Evolutionary conservation across 2,797 vertebrate genomes (phyloP), one percentile per base, ranked within the genome.

Genomic region (Nyctibius grandis): DNA sequence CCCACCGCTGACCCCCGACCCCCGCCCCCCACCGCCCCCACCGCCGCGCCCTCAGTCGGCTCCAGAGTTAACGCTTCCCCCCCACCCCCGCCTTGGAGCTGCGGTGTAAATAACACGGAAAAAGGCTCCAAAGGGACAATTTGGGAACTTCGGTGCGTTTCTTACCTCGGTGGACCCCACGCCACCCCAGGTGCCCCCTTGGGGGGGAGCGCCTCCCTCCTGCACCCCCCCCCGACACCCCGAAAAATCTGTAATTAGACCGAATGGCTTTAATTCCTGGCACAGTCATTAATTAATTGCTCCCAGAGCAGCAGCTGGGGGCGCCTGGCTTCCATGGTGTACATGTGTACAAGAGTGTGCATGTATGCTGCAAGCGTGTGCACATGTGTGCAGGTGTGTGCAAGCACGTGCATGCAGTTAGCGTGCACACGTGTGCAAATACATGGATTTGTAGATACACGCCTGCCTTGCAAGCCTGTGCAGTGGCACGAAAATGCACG

Each of bases 251-350:
- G 48, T 95, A 91, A 95, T 91, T 94, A 91, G 54, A 61, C 45
- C 4, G 1, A 64, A 22, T 1, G 0, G 29, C 59, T 74, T 64
- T 29, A 74, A 67, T 80, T 70, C 25, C 70, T 20, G 61, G 13
- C 8, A 1, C 9, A 0, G 28, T 23, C 0, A 2, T 84, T 93
- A 93, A 73, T 91, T 93, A 91, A 82, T 51, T 40, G 54, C 57
- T 61, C 53, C 80, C 84, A 65, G n/a, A 88, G 48, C 64, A 67
- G 68, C 82, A 26, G 74, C 50, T 23, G 31, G 26, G 36, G 65
- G 40, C 31, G 69, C 45, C 63, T 1, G 0, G 42, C 67, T 51
- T 50, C 16, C 56, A 51, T 0, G 0, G 26, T 1, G 0, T 0
- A 0, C 67, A 9, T 9, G 10, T n/a, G n/a, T n/a, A n/a, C 47